A percentile compares a stretch with the other conserved stretches of the same genome.
Conservation (phyloP, 2,113 vertebrate genomes). For the Tricholaema leucomelas region DNA sequence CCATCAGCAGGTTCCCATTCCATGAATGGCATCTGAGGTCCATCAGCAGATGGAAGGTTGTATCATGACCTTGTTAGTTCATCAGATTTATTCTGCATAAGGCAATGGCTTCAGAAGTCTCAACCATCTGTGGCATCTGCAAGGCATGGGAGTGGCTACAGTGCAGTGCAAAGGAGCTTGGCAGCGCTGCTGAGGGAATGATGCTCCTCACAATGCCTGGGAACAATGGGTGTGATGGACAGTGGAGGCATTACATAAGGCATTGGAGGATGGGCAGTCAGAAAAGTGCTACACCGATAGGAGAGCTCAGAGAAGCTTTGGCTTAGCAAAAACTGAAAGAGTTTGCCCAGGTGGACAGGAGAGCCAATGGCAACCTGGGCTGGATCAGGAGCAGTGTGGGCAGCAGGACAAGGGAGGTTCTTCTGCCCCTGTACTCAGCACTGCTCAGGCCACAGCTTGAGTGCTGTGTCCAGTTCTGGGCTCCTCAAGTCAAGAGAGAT, state of each 20-base stretch:
- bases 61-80: not conserved
- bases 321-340: not conserved
- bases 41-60: not conserved
- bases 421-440: no score
- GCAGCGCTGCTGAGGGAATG: not conserved
- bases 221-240: accelerated
- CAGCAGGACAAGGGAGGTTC: no score
- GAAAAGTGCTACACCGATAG: not conserved
- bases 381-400: no score
- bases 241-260: not conserved
- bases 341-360: no score
- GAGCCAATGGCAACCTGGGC: no score
- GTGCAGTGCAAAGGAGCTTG: not conserved
- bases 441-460: no score
- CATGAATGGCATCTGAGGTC: no score
- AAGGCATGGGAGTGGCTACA: not conserved
- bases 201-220: not conserved
- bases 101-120: not conserved
- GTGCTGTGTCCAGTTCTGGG: no score
- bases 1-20: no score
- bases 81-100: not conserved
- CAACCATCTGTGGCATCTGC: slow-evolving; percentile 9
- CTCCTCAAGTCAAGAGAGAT: no score
- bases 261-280: not conserved
- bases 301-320: not conserved